Evolutionary conservation across 2,113 vertebrate genomes (phyloP), one percentile per base, ranked within the genome.

Genomic region (Pseudonaja textilis): DNA sequence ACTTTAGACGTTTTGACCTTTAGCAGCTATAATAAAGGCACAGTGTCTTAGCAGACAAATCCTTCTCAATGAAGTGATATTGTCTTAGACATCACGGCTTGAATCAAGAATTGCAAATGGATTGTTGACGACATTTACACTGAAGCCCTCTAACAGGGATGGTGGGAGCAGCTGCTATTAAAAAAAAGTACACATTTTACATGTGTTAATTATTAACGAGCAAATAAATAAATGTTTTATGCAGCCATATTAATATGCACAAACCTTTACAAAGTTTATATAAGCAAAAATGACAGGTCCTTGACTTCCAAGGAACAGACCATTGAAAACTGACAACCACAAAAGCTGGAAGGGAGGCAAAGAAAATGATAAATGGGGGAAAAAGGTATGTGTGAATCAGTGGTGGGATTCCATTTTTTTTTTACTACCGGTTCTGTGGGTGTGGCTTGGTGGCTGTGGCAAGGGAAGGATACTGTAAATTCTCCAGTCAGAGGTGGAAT

Each of bases 151-250:
- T 90, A n/a, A 5, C 14, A 22, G 14, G 88, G 74, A 39, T 59
- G 42, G 45, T 57, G 39, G 26, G 89, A 52, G 47, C 56, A 42
- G 42, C 86, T 64, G 81, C 89, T 89, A 50, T 93, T 89, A 91
- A n/a, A 87, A 88, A 26, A 92, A 89, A 85, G 25, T 50, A 89
- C 69, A 87, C 81, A 93, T 57, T 93, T 90, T 93, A 29, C 45
- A 64, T 64, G 34, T 18, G 92, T 93, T 34, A 90, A 90, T 93
- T 86, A 93, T 93, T 86, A 93, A 86, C 39, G 12, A 87, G 81
- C 5, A 59, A 89, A 29, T 74, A 61, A 85, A 92, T 92, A 45
- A 64, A 93, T 90, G 74, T 87, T 90, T 61, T 59, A 90, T 89
- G 56, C 26, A 34, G 34, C 12, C 45, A 56, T n/a, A 86, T 86